Conservation (phyloP, 2,113 vertebrate species). For the Lichenostomus cassidix region DNA sequence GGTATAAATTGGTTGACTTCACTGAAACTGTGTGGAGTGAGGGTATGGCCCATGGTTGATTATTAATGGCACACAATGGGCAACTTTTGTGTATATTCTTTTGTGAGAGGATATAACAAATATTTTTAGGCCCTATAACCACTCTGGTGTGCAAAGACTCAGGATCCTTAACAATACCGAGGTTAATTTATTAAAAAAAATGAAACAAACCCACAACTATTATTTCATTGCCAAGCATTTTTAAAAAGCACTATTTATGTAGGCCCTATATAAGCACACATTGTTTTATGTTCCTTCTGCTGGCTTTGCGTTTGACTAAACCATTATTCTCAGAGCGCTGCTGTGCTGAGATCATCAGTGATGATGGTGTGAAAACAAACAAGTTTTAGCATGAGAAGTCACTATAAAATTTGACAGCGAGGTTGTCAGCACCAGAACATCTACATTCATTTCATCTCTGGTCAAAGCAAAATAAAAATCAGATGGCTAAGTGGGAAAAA, state of each 20-base stretch:
- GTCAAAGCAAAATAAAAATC: conserved; percentile 51
- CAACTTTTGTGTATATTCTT: background rate
- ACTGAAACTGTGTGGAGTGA: background rate
- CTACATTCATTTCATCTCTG: conserved; percentile 55
- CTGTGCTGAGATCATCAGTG: conserved; percentile 64
- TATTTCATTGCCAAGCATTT: conserved; percentile 68
- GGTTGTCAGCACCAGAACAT: conserved; percentile 62
- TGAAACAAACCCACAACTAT: conserved; percentile 54
- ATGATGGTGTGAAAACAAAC: conserved; percentile 67
- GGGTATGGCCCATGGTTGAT: background rate
- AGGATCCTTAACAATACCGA: background rate
- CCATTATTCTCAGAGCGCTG: conserved; percentile 49
- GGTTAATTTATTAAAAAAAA: conserved; percentile 21
- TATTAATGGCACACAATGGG: background rate
- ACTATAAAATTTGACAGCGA: conserved; percentile 70
- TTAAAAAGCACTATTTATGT: conserved; percentile 71
- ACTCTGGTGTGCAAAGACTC: background rate
- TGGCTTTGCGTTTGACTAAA: conserved; percentile 66
- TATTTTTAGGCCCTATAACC: background rate
- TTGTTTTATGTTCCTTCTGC: conserved; percentile 69
- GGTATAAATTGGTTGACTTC: background rate
- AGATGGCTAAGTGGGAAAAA: background rate
- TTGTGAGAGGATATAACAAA: background rate
- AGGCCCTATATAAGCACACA: conserved; percentile 63
- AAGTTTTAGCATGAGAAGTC: conserved; percentile 66